Evolutionary conservation across 2,888 invertebrate species (phyloP), one percentile per base, ranked within the genome.

Genomic region (Caenorhabditis uteleia): DNA sequence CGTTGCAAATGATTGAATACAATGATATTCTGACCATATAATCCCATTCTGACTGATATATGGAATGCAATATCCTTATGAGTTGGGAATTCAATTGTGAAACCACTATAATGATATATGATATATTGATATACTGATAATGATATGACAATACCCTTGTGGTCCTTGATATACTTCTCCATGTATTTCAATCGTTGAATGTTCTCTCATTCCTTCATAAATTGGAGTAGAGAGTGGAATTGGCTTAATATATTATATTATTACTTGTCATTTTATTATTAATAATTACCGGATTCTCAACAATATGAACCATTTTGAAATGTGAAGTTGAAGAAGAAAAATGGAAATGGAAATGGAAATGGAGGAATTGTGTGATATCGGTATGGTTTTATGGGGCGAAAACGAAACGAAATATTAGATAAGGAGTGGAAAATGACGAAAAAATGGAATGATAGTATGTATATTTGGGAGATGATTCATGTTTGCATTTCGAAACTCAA

Each of bases 261-360:
- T 20, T 40, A 5, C 6, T 20, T 7, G 14, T 40, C 21, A 7
- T 18, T 4, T 7, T 40, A 20, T 40, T 16, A 33, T 25, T 1
- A 23, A 29, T 25, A 7, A 33, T 47, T 34, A 59, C 53, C 33
- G 59, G 59, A 53, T 59, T 59, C 26, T 59, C 59, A 59, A 59
- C 53, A 8, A 59, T 31, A 29, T 59, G 59, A 43, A 59, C 59
- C 59, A 59, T 59, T 48, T 43, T 53, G 31, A 8, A 29, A 29
- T n/a, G n/a, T n/a, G n/a, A n/a, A n/a, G n/a, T n/a, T n/a, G n/a
- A n/a, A n/a, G n/a, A n/a, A n/a, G n/a, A n/a, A n/a, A n/a, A n/a
- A n/a, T n/a, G n/a, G n/a, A n/a, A n/a, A n/a, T n/a, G n/a, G n/a
- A n/a, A n/a, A n/a, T n/a, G n/a, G n/a, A n/a, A n/a, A n/a, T n/a